Evolutionary conservation across 2,797 vertebrate genomes (phyloP).

Genomic region (Malacoctenus gilli): DNA sequence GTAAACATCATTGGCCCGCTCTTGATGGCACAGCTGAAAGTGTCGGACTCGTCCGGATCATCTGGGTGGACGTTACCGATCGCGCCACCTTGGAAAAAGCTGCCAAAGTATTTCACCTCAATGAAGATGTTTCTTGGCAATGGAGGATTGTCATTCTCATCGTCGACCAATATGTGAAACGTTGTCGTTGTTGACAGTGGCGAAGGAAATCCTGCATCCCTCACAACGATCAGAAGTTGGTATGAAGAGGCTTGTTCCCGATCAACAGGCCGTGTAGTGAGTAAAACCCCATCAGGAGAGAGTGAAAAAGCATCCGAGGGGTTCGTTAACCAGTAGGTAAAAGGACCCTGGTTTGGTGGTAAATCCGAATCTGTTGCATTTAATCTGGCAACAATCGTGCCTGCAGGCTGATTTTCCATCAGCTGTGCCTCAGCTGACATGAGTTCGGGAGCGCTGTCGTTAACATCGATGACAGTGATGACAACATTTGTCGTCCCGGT

Average conservation of each 20-base stretch:
- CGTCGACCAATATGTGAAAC: slow-evolving; percentile 74
- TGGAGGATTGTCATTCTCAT: slow-evolving; percentile 83
- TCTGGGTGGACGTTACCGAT: slow-evolving; percentile 79
- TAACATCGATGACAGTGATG: slow-evolving; percentile 75
- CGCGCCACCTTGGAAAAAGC: slow-evolving; percentile 79
- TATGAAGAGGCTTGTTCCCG: slow-evolving; percentile 70
- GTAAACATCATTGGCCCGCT: slow-evolving; percentile 76
- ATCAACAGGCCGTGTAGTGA: slow-evolving; percentile 73
- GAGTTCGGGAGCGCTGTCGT: slow-evolving; percentile 81
- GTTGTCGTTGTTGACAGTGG: slow-evolving; percentile 72
- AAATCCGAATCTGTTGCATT: slow-evolving; percentile 78
- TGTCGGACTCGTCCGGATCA: slow-evolving; percentile 77
- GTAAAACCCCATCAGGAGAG: slow-evolving; percentile 77
- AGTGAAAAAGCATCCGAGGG: slow-evolving; percentile 69
- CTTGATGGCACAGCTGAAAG: slow-evolving; percentile 77
- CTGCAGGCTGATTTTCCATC: slow-evolving; percentile 80
- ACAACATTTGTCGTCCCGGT: slow-evolving; percentile 76
- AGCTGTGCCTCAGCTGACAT: slow-evolving; percentile 66
- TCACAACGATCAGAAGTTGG: slow-evolving; percentile 67
- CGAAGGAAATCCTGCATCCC: slow-evolving; percentile 77
- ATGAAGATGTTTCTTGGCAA: slow-evolving; percentile 77
- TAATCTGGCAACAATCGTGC: slow-evolving; percentile 73
- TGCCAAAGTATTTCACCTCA: slow-evolving; percentile 85
- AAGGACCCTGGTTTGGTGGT: slow-evolving; percentile 81
- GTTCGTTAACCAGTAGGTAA: slow-evolving; percentile 77